Evolutionary conservation across 2,888 invertebrate species (phyloP), one percentile per base, ranked within the genome.

Genomic region (Acrobasis consociella): DNA sequence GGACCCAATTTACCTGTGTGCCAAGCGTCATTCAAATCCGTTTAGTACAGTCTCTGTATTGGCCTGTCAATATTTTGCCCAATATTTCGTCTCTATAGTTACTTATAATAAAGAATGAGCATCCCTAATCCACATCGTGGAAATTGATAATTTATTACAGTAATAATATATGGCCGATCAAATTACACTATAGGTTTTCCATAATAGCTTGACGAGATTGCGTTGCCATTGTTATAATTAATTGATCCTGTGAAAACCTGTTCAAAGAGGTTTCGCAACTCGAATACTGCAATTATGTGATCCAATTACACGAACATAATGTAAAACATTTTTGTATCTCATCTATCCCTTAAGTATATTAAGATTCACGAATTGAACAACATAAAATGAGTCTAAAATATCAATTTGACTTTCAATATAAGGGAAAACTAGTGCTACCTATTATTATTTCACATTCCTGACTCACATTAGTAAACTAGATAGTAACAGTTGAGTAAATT

Each of bases 221-320:
- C 10, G 46, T 46, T 13, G n/a, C 46, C 46, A 56, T 49, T 64
- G 51, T 59, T 69, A 68, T 71, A 71, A 69, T 72, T 69, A 74
- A 77, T 75, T 68, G 69, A 73, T 72, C 64, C 62, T 50, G 65
- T 60, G 60, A 64, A 66, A 62, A 59, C 66, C 69, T 46, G 65
- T 62, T 73, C 72, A 69, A 71, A 67, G 64, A 62, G 69, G 67
- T 71, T 67, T 73, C 73, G 73, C 73, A 70, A 66, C 68, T 68
- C 71, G 75, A 78, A 72, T 80, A 78, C 80, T 80, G 73, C 72
- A 63, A 46, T 2, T 5, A 5, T n/a, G 46, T 2, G 2, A 46
- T 46, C 46, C 46, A 46, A 46, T 46, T 46, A 46, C 9, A 46
- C 46, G 46, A 46, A 46, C 46, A 46, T n/a, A 13, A n/a, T 46